phyloP scores from a whole-genome alignment of 2,797 vertebrate species.

The Thalassophryne amazonica region DNA sequence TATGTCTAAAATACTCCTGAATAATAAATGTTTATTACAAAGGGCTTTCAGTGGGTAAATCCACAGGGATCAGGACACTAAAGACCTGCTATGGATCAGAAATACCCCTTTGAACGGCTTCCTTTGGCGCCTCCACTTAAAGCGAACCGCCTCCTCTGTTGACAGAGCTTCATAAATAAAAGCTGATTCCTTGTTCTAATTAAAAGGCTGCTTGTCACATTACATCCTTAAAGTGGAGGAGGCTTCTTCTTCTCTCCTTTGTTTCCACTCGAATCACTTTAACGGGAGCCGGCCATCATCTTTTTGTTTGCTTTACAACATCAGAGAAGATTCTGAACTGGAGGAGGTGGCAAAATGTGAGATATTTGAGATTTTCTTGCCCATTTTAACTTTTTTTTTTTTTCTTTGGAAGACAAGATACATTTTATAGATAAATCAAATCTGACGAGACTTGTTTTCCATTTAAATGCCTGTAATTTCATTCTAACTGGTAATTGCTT shows the following conservation, averaged over 20 bases:
- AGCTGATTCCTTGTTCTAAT: conserved; percentile 52
- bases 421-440: too few species aligned
- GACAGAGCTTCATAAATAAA: conserved; percentile 56
- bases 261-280: conserved; percentile 23
- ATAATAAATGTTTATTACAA: conserved; percentile 30
- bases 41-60: conserved; percentile 13
- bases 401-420: too few species aligned
- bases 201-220: conserved; percentile 59
- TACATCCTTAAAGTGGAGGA: conserved; percentile 45
- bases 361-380: too few species aligned
- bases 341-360: conserved; percentile 33
- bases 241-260: conserved; percentile 27
- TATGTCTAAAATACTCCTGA: conserved; percentile 34
- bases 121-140: conserved; percentile 32
- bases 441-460: too few species aligned
- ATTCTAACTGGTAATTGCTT: too few species aligned
- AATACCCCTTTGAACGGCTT: conserved; percentile 21
- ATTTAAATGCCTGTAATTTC: too few species aligned
- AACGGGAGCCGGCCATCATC: conserved; percentile 1
- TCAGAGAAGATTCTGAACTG: conserved; percentile 13
- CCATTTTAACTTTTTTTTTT: too few species aligned
- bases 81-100: conserved; percentile 29
- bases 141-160: conserved; percentile 33
- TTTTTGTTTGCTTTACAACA: conserved; percentile 12
- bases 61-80: background rate